These are phyloP conservation scores for Anabacerthia variegaticeps DNA, from an alignment of 2,797 vertebrate species.

Conservation along the genomic window DNA sequence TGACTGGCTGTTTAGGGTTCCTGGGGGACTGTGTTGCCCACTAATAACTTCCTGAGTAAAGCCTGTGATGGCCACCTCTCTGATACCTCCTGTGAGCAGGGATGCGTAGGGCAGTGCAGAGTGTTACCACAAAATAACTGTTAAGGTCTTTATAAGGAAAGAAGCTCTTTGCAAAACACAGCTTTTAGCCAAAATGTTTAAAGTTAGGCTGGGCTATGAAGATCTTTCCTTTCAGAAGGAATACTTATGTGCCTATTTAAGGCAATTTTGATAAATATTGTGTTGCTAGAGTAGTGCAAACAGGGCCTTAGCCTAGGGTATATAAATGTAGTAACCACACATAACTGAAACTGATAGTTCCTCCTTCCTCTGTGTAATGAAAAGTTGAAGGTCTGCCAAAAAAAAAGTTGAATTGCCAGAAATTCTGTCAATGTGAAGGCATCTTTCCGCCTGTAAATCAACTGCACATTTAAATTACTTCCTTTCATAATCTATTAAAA, in stretches of 20 bases:
- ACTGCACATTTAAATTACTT: slow-evolving; percentile 48
- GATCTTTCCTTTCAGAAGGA: not conserved
- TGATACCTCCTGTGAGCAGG: not conserved
- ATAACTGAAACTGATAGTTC: slow-evolving; percentile 40
- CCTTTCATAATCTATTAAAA: slow-evolving; percentile 57
- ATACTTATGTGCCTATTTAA: not conserved
- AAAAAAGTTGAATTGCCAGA: slow-evolving; percentile 45
- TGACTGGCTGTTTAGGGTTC: not conserved
- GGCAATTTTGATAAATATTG: not conserved
- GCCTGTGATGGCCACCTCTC: not conserved
- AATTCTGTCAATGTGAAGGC: slow-evolving; percentile 53
- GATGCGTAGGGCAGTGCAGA: not conserved
- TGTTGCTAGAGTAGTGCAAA: not conserved
- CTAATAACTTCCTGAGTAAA: not conserved
- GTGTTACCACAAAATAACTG: not conserved
- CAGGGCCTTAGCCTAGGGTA: not conserved
- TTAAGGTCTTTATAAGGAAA: not conserved
- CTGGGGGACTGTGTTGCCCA: not conserved
- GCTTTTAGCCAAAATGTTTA: not conserved
- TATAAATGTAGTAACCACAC: slow-evolving; percentile 9
- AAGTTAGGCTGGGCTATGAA: not conserved
- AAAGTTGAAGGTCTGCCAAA: slow-evolving; percentile 56
- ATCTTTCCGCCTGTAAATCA: slow-evolving; percentile 61
- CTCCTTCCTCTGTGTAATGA: slow-evolving; percentile 62
- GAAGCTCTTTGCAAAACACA: not conserved